These are phyloP conservation scores for Euplexia lucipara DNA, from an alignment of 2,888 invertebrate species.

Conservation along the genomic window DNA sequence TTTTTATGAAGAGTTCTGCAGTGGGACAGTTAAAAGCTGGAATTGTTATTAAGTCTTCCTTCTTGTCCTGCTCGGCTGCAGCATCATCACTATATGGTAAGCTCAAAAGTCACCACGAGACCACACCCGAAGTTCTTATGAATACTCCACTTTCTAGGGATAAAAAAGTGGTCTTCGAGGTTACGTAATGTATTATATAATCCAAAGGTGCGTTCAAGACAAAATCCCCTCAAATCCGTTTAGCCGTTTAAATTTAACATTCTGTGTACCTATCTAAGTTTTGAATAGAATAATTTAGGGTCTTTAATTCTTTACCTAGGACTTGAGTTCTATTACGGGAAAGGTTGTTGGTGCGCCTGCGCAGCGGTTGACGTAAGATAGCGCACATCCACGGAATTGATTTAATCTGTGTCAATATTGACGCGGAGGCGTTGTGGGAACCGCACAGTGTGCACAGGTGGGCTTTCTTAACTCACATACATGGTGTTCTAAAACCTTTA, in stretches of 20 bases:
- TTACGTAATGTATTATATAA: too few relatives aligned
- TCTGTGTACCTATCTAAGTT: background rate
- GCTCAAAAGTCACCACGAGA: too few relatives aligned
- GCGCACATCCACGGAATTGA: constrained; percentile 81
- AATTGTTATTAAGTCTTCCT: too few relatives aligned
- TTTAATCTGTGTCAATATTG: constrained; percentile 89
- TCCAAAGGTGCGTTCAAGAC: too few relatives aligned
- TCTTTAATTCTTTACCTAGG: constrained; percentile 20
- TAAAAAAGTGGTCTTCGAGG: too few relatives aligned
- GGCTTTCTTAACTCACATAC: constrained; percentile 66
- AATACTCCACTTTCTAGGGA: too few relatives aligned
- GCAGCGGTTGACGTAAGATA: constrained; percentile 76
- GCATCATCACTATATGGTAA: too few relatives aligned
- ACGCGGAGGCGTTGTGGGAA: constrained; percentile 84
- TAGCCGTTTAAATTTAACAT: background rate
- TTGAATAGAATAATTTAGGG: background rate
- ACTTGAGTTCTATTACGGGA: constrained; percentile 25
- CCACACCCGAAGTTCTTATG: too few relatives aligned
- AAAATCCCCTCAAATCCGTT: too few relatives aligned
- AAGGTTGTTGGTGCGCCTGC: constrained; percentile 22
- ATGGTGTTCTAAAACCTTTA: constrained; percentile 64
- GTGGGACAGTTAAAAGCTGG: too few relatives aligned
- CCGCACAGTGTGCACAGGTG: constrained; percentile 88
- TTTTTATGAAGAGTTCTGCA: too few relatives aligned
- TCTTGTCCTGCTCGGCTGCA: too few relatives aligned